These are phyloP conservation scores for Xestoiulus laeticollis DNA, from an alignment of 2,888 invertebrate genomes.

Conservation along the genomic window DNA sequence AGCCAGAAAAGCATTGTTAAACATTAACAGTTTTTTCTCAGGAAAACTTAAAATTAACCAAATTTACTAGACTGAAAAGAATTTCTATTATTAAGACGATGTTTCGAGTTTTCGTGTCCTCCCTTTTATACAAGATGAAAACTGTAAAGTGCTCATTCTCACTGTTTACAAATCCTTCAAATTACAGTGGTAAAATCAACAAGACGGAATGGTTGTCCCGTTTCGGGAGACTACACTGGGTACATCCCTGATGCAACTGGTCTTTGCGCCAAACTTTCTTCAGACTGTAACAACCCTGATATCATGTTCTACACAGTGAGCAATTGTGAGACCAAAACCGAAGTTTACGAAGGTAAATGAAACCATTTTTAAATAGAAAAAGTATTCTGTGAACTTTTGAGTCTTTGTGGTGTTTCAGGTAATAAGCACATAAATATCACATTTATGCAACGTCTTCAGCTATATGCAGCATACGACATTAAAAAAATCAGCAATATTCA, in stretches of 20 bases:
- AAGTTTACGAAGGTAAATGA: slow-evolving; percentile 70
- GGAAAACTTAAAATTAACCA: slow-evolving; percentile 2
- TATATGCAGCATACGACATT: too few species aligned
- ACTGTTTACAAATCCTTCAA: not conserved
- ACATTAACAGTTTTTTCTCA: slow-evolving; percentile 27
- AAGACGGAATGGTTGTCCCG: slow-evolving; percentile 68
- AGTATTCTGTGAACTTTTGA: too few species aligned
- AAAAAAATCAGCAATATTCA: too few species aligned
- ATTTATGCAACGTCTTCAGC: too few species aligned
- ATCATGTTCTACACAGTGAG: slow-evolving; percentile 75
- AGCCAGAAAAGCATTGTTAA: slow-evolving; percentile 4
- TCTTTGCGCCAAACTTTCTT: slow-evolving; percentile 73
- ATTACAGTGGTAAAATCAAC: slow-evolving; percentile 50
- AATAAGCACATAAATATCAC: too few species aligned
- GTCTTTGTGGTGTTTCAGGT: too few species aligned
- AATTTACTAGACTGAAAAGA: slow-evolving; percentile 22
- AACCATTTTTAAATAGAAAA: not conserved
- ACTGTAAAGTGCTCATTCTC: not conserved
- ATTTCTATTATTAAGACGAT: not conserved
- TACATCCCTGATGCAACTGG: slow-evolving; percentile 70
- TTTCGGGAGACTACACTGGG: slow-evolving; percentile 74
- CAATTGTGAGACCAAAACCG: slow-evolving; percentile 69
- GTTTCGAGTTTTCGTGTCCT: not conserved
- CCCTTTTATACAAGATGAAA: not conserved
- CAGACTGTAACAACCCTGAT: slow-evolving; percentile 73